Base-by-base conservation (phyloP, 2,797 vertebrate genomes). In the Sebastes elongatus region DNA sequence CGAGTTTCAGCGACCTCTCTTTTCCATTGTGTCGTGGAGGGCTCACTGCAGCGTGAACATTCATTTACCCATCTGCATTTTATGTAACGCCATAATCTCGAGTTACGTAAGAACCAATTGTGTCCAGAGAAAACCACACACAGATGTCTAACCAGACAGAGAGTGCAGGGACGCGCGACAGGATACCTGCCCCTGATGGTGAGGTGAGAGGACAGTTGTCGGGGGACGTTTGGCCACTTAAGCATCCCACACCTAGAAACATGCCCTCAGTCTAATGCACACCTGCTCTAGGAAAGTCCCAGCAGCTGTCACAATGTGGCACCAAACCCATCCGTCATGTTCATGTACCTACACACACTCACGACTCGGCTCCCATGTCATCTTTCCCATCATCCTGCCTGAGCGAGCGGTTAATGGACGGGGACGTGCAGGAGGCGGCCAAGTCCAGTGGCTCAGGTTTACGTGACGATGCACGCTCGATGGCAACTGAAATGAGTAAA, bases 291-390 rank as follows among this genome's bases (percentile, higher is more conserved):
- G 72, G 25, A 38, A 38, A 80, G 72, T 86, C 83, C 71, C 76
- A 71, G 90, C 84, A 60, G 77, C 88, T 90, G 85, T 91, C 89
- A 81, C 60, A 49, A 27, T 2, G 60, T 27, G 61, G 79, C 82
- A 81, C 76, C 74, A 53, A 76, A 86, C 46, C 83, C 68, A 86
- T 94, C 92, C 80, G 81, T 92, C 90, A 86, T 75, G 62, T 80
- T 70, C 75, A 46, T 18, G 49, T 65, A 81, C 81, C 78, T 60
- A 71, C 53, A 55, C 75, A 65, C 30, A 49, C 42, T 56, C 42
- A 28, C 22, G 0, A 18, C 76, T 66, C 70, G 10, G 27, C 71
- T 64, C 68, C 49, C 55, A 6, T 28, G 71, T 76, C 81, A 55
- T 59, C 66, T 10, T 30, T 3, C 42, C 69, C 76, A 33, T 83